Evolutionary conservation across 2,797 vertebrate species (phyloP).

Genomic region (Sebastes goodei): DNA sequence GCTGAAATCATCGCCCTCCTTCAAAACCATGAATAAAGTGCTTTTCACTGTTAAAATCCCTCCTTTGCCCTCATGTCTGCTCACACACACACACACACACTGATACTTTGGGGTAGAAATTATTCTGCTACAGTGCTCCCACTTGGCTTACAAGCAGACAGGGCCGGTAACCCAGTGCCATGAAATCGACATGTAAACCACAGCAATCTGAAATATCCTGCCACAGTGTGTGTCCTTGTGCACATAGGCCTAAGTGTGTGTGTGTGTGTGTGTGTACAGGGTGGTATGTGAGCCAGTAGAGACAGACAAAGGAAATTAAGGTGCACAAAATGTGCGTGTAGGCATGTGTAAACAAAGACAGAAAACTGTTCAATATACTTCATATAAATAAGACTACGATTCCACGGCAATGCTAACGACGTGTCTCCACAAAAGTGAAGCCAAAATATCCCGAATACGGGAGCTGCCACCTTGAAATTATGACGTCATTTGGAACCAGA

Average conservation of each 20-base stretch:
- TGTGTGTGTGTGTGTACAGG: not conserved
- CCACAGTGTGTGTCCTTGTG: slow-evolving; percentile 5
- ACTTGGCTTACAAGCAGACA: slow-evolving; percentile 58
- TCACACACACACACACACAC: slow-evolving; percentile 10
- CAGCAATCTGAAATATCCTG: slow-evolving; percentile 40
- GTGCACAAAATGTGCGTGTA: not conserved
- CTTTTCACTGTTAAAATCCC: slow-evolving; percentile 67
- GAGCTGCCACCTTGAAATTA: too few relatives aligned
- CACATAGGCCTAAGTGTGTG: not conserved
- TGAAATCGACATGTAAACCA: slow-evolving; percentile 67
- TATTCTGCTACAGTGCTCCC: slow-evolving; percentile 55
- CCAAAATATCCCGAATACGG: too few relatives aligned
- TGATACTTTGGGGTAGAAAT: slow-evolving; percentile 35
- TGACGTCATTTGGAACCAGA: too few relatives aligned
- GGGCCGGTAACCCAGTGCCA: slow-evolving; percentile 39
- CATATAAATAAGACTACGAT: not conserved
- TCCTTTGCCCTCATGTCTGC: slow-evolving; percentile 31
- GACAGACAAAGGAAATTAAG: slow-evolving; percentile 22
- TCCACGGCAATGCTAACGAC: not conserved
- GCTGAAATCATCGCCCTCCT: slow-evolving; percentile 49
- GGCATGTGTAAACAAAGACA: not conserved
- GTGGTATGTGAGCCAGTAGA: not conserved
- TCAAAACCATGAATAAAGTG: slow-evolving; percentile 70
- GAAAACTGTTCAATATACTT: not conserved
- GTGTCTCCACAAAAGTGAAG: too few relatives aligned